A percentile compares a stretch with the other conserved stretches of the same genome.
Conservation (phyloP, 2,797 vertebrate genomes). For the Mus minutoides region DNA sequence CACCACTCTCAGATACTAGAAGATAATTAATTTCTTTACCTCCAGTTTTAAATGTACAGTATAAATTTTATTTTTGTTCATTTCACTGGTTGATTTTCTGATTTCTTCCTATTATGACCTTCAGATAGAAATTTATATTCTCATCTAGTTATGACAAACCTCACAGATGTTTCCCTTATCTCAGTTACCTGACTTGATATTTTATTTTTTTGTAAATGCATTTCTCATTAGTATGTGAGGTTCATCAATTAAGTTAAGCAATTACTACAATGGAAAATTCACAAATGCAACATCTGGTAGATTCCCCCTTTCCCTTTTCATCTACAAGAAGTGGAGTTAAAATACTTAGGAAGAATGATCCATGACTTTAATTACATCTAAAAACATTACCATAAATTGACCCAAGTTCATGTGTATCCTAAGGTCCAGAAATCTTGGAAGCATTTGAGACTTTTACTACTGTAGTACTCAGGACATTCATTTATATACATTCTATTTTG, state of each 20-base stretch:
- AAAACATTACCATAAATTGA: slow-evolving; percentile 3
- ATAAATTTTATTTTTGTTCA: not conserved
- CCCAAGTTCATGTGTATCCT: not conserved
- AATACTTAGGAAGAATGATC: not conserved
- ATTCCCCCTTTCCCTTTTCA: not conserved
- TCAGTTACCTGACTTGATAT: not conserved
- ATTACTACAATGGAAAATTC: not conserved
- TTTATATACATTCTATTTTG: not conserved
- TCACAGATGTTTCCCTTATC: not conserved
- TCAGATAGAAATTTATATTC: not conserved
- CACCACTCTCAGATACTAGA: not conserved
- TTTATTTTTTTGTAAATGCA: not conserved
- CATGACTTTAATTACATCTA: not conserved
- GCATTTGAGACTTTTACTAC: not conserved
- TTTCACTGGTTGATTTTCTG: not conserved
- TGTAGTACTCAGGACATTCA: not conserved
- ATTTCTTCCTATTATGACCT: not conserved
- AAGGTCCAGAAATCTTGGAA: not conserved
- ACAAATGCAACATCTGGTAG: not conserved
- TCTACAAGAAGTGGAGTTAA: not conserved
- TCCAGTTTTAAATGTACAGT: not conserved
- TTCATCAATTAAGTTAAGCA: not conserved
- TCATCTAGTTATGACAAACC: not conserved
- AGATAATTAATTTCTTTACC: not conserved
- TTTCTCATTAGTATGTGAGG: not conserved